These are phyloP conservation scores for Trissoscelio sp. DNA, from an alignment of 2,888 invertebrate genomes.

Conservation along the genomic window DNA sequence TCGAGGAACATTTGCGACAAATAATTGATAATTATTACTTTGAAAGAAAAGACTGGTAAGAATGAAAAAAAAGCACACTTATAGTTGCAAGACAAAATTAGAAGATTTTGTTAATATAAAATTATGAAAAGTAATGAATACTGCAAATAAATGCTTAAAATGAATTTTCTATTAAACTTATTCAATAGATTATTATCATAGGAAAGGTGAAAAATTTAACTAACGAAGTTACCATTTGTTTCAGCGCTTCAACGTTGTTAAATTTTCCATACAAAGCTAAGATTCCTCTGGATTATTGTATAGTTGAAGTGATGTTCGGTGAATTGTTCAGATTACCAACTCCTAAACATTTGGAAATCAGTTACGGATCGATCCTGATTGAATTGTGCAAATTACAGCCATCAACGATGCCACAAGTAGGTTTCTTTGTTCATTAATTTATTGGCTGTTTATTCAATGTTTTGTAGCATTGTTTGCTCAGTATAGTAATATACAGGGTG, in stretches of 20 bases:
- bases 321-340: constrained; percentile 97
- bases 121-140: too few species aligned
- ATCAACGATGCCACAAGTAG: constrained; percentile 96
- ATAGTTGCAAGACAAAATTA: too few species aligned
- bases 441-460: too few species aligned
- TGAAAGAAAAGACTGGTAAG: constrained; percentile 96
- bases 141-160: too few species aligned
- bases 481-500: too few species aligned
- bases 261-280: constrained; percentile 96
- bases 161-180: too few species aligned
- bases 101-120: too few species aligned
- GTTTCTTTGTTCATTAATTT: too few species aligned
- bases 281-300: constrained; percentile 98
- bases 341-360: constrained; percentile 94
- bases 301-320: constrained; percentile 98
- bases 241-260: constrained; percentile 93
- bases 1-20: constrained; percentile 98
- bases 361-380: constrained; percentile 97
- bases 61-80: too few species aligned
- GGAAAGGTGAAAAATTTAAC: too few species aligned
- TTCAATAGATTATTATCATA: too few species aligned
- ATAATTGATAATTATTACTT: constrained; percentile 94
- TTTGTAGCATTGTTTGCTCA: too few species aligned
- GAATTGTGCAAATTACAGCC: constrained; percentile 99
- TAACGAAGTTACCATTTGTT: constrained; percentile 58